Evolutionary conservation across 2,797 vertebrate species (phyloP), one percentile per base, ranked within the genome.

Genomic region (Microctenopoma steveboyesi): DNA sequence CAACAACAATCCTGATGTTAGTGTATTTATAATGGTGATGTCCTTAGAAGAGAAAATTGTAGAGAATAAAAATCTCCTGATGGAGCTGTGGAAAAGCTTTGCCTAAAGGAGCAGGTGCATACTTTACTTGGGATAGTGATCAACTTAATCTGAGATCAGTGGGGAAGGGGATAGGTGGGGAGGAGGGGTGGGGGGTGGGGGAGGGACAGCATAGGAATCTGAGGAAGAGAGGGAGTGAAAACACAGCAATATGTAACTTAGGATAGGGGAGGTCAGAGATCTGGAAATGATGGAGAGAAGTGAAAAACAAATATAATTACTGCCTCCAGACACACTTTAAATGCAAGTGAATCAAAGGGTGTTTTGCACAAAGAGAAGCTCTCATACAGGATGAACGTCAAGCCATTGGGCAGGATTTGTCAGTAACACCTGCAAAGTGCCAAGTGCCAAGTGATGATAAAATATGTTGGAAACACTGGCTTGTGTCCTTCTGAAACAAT

Each of bases 351-450:
- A 55, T 43, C 9, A 39, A 76, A 78, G 85, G 84, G 89, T 84
- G 74, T 78, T 87, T 83, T 47, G 80, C 66, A 88, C 86, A 93
- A 92, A 92, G 84, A 90, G 88, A 86, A 93, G 93, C 94, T 94
- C 90, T 93, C 92, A 95, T 91, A 4, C 53, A 43, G 56, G 68
- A 94, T 92, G 95, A 96, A 95, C 94, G 93, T 90, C 94, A 94
- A 90, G 16, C 88, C 57, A 42, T 68, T 87, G 86, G 73, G 69
- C 71, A 77, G 76, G 74, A 85, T 72, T 81, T 76, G 76, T 86
- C 88, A 82, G 79, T 92, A 92, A 90, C 86, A 81, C 72, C 82
- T 76, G 84, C 53, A 55, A 91, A 84, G 86, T 79, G 91, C 90
- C 90, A 91, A 84, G 86, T 79, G 91, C 90, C 90, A 92, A 69